These are phyloP conservation scores for Dendrophyllia cribrosa DNA, from an alignment of 64 coral and sea anemone species.

Conservation along the genomic window DNA sequence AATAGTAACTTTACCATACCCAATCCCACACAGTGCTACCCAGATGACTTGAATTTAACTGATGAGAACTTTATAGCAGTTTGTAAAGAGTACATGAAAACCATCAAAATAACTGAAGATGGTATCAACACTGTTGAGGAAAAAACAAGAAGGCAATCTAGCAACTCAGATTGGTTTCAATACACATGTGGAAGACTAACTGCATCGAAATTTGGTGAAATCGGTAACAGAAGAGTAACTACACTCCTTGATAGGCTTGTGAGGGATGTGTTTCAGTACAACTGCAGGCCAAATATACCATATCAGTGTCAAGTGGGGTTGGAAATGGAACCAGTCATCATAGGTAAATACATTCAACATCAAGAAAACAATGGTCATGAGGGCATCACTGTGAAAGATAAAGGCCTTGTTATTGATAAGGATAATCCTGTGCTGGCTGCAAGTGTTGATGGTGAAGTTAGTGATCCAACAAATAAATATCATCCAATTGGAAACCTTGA, in stretches of 20 bases:
- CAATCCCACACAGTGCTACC: neutral
- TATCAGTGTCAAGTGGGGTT: conserved; percentile 56
- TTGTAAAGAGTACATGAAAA: conserved; percentile 38
- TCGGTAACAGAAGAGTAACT: too few relatives aligned
- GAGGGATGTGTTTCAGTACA: conserved; percentile 65
- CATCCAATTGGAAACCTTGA: conserved; percentile 54
- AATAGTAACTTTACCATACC: conserved; percentile 29
- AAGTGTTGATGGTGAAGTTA: conserved; percentile 76
- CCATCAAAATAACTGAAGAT: conserved; percentile 22
- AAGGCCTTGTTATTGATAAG: conserved; percentile 52
- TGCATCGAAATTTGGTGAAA: too few relatives aligned
- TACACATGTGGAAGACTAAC: too few relatives aligned
- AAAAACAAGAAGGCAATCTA: conserved; percentile 52
- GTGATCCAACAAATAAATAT: conserved; percentile 39
- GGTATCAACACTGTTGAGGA: conserved; percentile 40
- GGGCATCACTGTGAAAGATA: conserved; percentile 29
- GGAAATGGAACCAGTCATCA: conserved; percentile 57
- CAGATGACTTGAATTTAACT: conserved; percentile 47
- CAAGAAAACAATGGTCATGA: conserved; percentile 34
- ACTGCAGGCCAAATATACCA: conserved; percentile 14
- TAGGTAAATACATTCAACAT: conserved; percentile 43
- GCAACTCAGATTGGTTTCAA: too few relatives aligned
- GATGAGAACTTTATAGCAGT: conserved; percentile 24
- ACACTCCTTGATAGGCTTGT: conserved; percentile 63
- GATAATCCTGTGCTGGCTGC: conserved; percentile 38